A percentile compares a stretch with the other conserved stretches of the same genome.
These are phyloP conservation scores for Pseudococcus jackbeardsleyi DNA, from an alignment of 2,888 invertebrate species.

Conservation along the genomic window DNA sequence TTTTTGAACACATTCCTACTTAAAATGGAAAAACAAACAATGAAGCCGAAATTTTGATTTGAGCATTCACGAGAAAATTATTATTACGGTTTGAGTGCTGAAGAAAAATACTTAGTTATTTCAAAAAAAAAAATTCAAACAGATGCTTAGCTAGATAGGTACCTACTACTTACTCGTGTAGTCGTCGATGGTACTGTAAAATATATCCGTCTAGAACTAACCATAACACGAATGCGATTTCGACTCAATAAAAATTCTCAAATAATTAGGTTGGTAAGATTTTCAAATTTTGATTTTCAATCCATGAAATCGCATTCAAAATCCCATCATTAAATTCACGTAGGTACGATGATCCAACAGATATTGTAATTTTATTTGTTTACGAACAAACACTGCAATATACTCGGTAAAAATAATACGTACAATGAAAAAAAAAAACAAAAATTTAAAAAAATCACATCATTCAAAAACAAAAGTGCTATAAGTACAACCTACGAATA, in stretches of 20 bases:
- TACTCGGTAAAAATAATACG: constrained; percentile 31
- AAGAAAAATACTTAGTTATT: neutral
- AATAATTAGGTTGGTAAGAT: no score
- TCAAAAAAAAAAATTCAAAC: neutral
- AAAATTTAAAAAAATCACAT: constrained; percentile 49
- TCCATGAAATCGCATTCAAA: constrained; percentile 4
- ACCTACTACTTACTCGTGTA: neutral
- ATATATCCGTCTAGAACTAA: neutral
- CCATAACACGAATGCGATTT: neutral
- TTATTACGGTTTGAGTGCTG: neutral
- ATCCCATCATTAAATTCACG: neutral
- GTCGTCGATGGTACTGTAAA: neutral
- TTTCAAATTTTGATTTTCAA: neutral
- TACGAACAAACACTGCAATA: constrained; percentile 2
- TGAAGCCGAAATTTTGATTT: neutral
- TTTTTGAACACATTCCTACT: constrained; percentile 44
- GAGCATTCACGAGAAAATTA: neutral
- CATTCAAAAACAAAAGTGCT: constrained; percentile 51
- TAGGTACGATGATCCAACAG: neutral
- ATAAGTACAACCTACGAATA: constrained; percentile 48
- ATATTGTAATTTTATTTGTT: neutral
- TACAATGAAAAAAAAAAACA: constrained; percentile 44
- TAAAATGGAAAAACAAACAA: constrained; percentile 24
- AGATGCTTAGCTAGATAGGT: neutral
- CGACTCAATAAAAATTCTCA: neutral